Evolutionary conservation across 1,140 invertebrate species (phyloP).

Genomic region (Laupala kohalensis): DNA sequence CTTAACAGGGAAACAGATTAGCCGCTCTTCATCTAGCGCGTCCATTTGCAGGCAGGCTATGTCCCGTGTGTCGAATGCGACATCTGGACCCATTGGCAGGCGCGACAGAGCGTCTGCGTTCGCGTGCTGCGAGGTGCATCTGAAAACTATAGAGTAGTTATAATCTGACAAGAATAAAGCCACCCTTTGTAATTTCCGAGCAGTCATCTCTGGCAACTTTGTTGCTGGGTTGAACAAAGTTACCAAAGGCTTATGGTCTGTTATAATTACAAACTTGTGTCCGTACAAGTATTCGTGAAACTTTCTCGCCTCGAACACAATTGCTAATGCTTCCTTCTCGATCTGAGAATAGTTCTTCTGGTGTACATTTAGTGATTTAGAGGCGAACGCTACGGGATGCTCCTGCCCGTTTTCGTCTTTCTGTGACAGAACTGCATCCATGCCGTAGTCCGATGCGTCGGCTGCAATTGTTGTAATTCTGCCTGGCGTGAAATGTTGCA

Average conservation of each 20-base stretch:
- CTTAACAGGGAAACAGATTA: too few relatives aligned
- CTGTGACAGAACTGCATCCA: constrained; percentile 19
- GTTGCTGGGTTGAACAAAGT: constrained; percentile 17
- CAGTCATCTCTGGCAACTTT: constrained; percentile 22
- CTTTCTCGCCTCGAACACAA: constrained; percentile 35
- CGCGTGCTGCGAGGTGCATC: too few relatives aligned
- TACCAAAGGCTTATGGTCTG: constrained; percentile 35
- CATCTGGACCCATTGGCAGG: too few relatives aligned
- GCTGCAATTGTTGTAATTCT: constrained; percentile 20
- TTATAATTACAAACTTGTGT: constrained; percentile 31
- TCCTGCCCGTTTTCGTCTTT: constrained; percentile 22
- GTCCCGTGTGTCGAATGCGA: too few relatives aligned
- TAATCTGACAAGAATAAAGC: too few relatives aligned
- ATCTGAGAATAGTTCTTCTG: constrained; percentile 35
- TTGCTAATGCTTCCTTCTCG: constrained; percentile 37
- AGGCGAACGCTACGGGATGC: constrained; percentile 30
- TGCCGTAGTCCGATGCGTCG: constrained; percentile 24
- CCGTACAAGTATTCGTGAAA: constrained; percentile 39
- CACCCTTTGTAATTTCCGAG: too few relatives aligned
- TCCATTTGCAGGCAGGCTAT: too few relatives aligned
- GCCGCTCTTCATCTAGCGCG: too few relatives aligned
- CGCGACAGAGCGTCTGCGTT: too few relatives aligned
- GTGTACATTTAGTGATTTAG: constrained; percentile 26
- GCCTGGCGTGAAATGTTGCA: too few relatives aligned
- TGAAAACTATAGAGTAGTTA: too few relatives aligned